These are phyloP conservation scores for Brachionus manjavacas DNA, from an alignment of 1,140 invertebrate genomes.

Conservation along the genomic window DNA sequence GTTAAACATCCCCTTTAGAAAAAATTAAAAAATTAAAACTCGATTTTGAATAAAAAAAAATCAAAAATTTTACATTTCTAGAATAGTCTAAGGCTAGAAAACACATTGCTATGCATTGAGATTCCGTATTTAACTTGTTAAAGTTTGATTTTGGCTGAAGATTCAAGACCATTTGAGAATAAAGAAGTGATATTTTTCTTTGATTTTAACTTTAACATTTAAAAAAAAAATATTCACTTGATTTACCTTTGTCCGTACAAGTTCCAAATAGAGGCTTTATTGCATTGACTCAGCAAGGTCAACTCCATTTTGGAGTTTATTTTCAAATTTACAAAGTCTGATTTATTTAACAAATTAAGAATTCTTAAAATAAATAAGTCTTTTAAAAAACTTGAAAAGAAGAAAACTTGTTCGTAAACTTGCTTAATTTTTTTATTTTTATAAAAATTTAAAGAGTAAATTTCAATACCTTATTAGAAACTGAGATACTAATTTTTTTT, in stretches of 20 bases:
- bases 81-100: not conserved
- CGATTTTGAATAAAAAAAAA: not conserved
- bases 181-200: conserved; percentile 28
- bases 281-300: conserved; percentile 18
- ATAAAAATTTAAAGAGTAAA: no score
- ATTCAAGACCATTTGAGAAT: conserved; percentile 28
- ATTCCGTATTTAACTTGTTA: conserved; percentile 30
- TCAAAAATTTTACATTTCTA: not conserved
- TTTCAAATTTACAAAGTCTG: conserved; percentile 41
- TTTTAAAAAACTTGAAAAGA: no score
- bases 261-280: conserved; percentile 30
- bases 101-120: conserved; percentile 39
- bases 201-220: not conserved
- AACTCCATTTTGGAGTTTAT: conserved; percentile 41
- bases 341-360: conserved; percentile 31
- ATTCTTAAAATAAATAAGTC: not conserved
- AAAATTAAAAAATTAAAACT: no score
- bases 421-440: no score
- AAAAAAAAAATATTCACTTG: not conserved
- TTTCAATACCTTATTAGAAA: no score
- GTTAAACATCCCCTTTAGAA: not conserved
- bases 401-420: no score
- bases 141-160: not conserved
- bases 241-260: conserved; percentile 39
- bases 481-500: no score